Evolutionary conservation across 2,113 vertebrate species (phyloP), one percentile per base, ranked within the genome.

Genomic region (Promerops cafer): DNA sequence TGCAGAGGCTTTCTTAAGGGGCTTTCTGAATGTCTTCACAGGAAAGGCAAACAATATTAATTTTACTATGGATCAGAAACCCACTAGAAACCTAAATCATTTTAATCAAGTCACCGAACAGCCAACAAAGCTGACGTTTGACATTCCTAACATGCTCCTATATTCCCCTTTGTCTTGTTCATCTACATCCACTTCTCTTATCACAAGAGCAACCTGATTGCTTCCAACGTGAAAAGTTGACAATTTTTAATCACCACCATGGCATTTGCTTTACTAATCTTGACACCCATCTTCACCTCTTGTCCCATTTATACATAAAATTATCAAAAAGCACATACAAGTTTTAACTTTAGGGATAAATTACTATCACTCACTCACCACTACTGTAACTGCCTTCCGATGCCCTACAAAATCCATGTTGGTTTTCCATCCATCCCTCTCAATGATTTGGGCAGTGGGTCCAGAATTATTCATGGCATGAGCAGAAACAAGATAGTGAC

Each of bases 321-420:
- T 70, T 31, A 87, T 57, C 57, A 54, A 45, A 89, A 71, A 75
- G 20, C 35, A 81, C 11, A 4, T 13, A 37, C 20, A 82, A 44
- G 9, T 59, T 93, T 76, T 60, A 53, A 56, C 28, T 63, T 76
- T 40, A 83, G 39, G 52, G 53, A 50, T 52, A 22, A 79, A 33
- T 70, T 33, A 18, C 42, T 61, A 35, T 35, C 39, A 79, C 69
- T 91, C 47, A 98, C 98, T 98, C 59, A 99, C 99, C 98, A 99
- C 99, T 24, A 99, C 99, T 1, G 99, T 99, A 70, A 99, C 99
- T 4, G 99, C 99, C 96, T 99, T 99, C 37, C 99, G 98, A 91
- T 99, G 99, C 33, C 99, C 99, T 64, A 99, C 99, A 60, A 99
- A 99, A 97, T 99, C 99, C 99, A 99, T 99, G 95, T 99, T 99